phyloP scores from a whole-genome alignment of 2,797 vertebrate genomes.

The Gorsachius magnificus region DNA sequence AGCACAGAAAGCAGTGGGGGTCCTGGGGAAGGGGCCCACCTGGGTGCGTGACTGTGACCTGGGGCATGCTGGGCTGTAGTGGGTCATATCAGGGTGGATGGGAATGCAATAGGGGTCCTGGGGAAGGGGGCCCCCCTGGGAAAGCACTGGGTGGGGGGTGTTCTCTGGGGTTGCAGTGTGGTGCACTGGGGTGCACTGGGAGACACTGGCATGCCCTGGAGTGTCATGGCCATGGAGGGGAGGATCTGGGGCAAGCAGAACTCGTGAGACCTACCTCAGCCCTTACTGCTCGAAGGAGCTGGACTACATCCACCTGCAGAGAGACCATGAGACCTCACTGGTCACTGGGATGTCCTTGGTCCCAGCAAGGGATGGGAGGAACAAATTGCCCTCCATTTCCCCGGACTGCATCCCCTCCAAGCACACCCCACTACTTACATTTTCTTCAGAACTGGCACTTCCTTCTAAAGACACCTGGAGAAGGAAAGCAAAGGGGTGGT shows the following conservation, averaged over 20 bases:
- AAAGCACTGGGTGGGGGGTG: background rate
- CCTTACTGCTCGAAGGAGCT: accelerated
- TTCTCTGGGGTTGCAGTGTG: background rate
- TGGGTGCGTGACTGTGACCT: background rate
- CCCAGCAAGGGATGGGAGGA: background rate
- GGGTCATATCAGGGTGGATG: background rate
- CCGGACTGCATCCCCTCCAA: background rate
- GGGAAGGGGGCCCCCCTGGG: no score
- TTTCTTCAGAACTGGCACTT: accelerated
- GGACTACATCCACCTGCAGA: accelerated
- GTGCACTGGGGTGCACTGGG: no score
- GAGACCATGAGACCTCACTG: background rate
- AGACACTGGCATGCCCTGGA: background rate
- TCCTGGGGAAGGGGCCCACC: background rate
- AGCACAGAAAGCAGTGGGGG: background rate
- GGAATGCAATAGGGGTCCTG: background rate
- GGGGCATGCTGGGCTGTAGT: background rate
- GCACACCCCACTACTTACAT: background rate
- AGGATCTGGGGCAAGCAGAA: no score
- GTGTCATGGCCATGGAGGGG: background rate
- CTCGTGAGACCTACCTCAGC: background rate
- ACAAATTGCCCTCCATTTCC: background rate
- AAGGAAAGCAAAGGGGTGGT: background rate
- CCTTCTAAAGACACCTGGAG: accelerated
- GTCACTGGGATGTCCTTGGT: background rate